These are phyloP conservation scores for Campoletis sonorensis DNA, from an alignment of 1,140 invertebrate genomes.

Conservation along the genomic window DNA sequence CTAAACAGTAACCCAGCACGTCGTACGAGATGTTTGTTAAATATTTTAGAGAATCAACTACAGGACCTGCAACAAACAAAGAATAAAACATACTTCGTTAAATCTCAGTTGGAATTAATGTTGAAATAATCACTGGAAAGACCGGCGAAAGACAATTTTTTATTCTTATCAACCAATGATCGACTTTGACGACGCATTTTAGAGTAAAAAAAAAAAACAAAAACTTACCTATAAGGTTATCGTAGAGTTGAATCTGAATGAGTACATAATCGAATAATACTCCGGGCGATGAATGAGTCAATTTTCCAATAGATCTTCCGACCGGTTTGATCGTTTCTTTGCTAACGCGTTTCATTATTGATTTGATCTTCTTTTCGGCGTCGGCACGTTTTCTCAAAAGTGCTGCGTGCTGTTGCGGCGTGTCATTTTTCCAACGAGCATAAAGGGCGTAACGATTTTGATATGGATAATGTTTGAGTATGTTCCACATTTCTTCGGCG, in stretches of 20 bases:
- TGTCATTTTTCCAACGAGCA: slow-evolving; percentile 95
- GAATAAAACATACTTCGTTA: neutral
- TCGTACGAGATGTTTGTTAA: slow-evolving; percentile 97
- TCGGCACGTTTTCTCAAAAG: slow-evolving; percentile 90
- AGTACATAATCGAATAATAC: slow-evolving; percentile 97
- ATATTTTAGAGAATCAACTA: slow-evolving; percentile 98
- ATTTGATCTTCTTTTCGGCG: slow-evolving; percentile 94
- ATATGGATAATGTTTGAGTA: slow-evolving; percentile 95
- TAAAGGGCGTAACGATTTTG: slow-evolving; percentile 94
- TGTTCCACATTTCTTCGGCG: slow-evolving; percentile 96
- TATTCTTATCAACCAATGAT: too few species aligned
- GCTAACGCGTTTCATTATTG: slow-evolving; percentile 97
- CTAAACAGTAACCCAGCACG: slow-evolving; percentile 95
- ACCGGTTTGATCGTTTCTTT: slow-evolving; percentile 99
- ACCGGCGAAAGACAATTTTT: too few species aligned
- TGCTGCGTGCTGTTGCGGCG: slow-evolving; percentile 87
- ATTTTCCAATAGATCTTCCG: slow-evolving; percentile 96
- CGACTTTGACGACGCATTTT: too few species aligned
- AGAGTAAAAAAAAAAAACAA: slow-evolving; percentile 1
- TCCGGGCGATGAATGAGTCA: slow-evolving; percentile 96
- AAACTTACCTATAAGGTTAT: slow-evolving; percentile 90
- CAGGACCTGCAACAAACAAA: slow-evolving; percentile 80
- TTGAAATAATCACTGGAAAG: too few species aligned
- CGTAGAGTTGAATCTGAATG: slow-evolving; percentile 96
- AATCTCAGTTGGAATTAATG: neutral